phyloP scores from a whole-genome alignment of 2,797 vertebrate species.

The Phylloscopus collybita region DNA sequence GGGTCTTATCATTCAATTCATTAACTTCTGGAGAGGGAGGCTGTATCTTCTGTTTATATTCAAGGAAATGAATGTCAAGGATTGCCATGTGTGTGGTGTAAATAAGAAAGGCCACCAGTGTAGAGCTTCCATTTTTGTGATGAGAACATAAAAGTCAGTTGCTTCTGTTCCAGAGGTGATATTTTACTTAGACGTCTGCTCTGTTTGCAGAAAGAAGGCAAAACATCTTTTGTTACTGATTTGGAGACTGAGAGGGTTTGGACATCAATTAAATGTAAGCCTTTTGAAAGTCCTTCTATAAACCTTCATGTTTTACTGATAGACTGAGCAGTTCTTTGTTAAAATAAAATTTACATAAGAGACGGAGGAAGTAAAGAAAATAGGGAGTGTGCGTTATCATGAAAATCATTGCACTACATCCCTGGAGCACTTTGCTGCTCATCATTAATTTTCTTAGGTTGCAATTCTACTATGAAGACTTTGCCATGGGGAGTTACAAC shows the following conservation, averaged over 20 bases:
- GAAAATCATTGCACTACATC: conserved; percentile 4
- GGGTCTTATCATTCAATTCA: conserved; percentile 71
- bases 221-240: conserved; percentile 64
- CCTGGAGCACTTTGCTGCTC: neutral
- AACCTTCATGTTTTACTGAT: conserved; percentile 47
- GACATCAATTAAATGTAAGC: conserved; percentile 35
- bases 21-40: conserved; percentile 70
- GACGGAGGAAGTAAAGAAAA: conserved; percentile 43
- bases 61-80: conserved; percentile 74
- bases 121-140: conserved; percentile 74
- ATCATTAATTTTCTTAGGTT: conserved; percentile 21
- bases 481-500: neutral
- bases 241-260: conserved; percentile 21
- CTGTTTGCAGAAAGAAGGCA: conserved; percentile 69
- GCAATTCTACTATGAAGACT: conserved; percentile 14
- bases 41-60: conserved; percentile 78
- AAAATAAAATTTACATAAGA: conserved; percentile 48
- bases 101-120: conserved; percentile 78
- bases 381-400: neutral
- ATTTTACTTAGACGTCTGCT: conserved; percentile 70
- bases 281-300: conserved; percentile 53
- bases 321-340: conserved; percentile 36
- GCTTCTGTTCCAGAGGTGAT: conserved; percentile 72
- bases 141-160: conserved; percentile 74
- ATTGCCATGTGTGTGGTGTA: conserved; percentile 76